Evolutionary conservation across 2,113 vertebrate species (phyloP).

Genomic region (Tachysurus fulvidraco): DNA sequence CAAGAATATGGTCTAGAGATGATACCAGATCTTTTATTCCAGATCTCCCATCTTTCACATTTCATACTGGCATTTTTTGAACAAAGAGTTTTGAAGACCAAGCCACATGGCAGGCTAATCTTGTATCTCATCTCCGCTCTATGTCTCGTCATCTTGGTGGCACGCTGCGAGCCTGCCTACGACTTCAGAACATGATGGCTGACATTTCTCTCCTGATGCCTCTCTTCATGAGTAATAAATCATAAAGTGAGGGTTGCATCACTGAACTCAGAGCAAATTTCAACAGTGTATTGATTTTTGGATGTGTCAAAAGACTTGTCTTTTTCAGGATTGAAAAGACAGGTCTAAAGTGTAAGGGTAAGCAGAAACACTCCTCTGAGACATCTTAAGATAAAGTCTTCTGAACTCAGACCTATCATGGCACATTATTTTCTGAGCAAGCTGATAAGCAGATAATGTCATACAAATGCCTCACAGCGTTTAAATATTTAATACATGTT

Average conservation of each 20-base stretch:
- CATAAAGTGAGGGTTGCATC: conserved; percentile 42
- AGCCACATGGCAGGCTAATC: conserved; percentile 11
- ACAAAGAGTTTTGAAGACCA: background rate
- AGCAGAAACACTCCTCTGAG: conserved; percentile 35
- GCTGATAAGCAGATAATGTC: conserved; percentile 25
- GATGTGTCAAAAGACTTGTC: conserved; percentile 39
- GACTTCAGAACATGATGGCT: conserved; percentile 40
- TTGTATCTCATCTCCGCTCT: conserved; percentile 19
- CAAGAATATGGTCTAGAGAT: background rate
- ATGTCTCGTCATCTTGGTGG: conserved; percentile 17
- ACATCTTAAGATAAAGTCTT: conserved; percentile 37
- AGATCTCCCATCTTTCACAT: conserved; percentile 5
- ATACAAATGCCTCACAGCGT: background rate
- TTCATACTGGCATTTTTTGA: conserved; percentile 5
- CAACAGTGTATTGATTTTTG: conserved; percentile 50
- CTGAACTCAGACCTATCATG: conserved; percentile 30
- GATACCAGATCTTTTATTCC: background rate
- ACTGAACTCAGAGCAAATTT: conserved; percentile 46
- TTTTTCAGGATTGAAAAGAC: conserved; percentile 25
- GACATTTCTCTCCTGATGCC: conserved; percentile 43
- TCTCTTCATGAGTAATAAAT: conserved; percentile 53
- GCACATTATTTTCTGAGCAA: conserved; percentile 40
- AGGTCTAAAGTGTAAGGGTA: conserved; percentile 36
- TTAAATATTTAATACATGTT: background rate
- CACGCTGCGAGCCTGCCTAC: conserved; percentile 7